Evolutionary conservation across 2,113 vertebrate species (phyloP), one percentile per base, ranked within the genome.

Genomic region (Pavo muticus): DNA sequence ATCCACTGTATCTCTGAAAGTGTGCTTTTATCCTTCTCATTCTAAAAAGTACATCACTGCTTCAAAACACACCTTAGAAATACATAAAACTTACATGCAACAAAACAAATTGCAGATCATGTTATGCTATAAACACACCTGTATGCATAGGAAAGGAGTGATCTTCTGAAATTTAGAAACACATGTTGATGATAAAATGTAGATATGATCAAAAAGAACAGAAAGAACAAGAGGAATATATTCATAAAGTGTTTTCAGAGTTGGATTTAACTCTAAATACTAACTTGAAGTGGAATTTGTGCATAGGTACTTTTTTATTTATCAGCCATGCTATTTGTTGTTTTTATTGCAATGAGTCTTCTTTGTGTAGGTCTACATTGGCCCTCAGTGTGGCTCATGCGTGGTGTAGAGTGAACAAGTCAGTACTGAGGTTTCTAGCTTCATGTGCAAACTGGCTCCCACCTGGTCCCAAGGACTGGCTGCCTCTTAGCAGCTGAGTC

Each of bases 391-490:
- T 44, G 29, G 27, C 21, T 25, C 9, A n/a, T 32, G 7, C 19
- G 10, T 37, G 54, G 69, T 54, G 42, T 76, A 25, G 45, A 30
- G 15, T 59, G 40, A 18, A 30, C 6, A 1, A 39, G 11, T 40
- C 45, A 37, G 20, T 40, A 45, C 2, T 56, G 88, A 82, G 23
- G 20, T 57, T 83, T 80, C 52, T 71, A 63, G 30, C 39, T 47
- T 80, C 15, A 27, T 0, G 0, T 2, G 5, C 11, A 78, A 70
- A 37, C 4, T n/a, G 13, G 18, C 4, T 47, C 18, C n/a, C 9
- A 29, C 29, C 12, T 11, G 1, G 19, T 83, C 32, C 29, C 27
- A 27, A 14, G 50, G 61, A 47, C 37, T 52, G 32, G 3, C 30
- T 79, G 47, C 23, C 35, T 70, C 7, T 74, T 61, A 30, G 32